Conservation (phyloP, 2,797 vertebrate species). For the Esox lucius region DNA sequence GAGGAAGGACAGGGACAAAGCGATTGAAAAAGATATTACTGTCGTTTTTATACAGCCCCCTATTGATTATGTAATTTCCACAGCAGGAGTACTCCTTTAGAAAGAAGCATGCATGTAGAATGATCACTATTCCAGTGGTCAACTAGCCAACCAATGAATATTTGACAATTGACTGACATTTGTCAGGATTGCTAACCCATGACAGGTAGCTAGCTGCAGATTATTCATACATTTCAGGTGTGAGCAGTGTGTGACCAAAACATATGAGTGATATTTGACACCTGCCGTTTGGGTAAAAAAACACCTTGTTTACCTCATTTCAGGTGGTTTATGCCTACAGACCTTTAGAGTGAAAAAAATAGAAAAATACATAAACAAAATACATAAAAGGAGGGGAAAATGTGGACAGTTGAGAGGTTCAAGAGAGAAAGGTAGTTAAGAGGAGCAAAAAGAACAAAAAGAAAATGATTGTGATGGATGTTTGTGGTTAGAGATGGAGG, state of each 20-base stretch:
- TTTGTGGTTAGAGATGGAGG: no score
- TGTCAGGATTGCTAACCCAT: not conserved
- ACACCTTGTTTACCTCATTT: constrained; percentile 10
- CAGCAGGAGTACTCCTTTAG: not conserved
- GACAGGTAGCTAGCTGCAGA: not conserved
- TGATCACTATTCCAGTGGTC: not conserved
- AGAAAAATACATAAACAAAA: not conserved
- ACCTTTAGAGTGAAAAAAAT: not conserved
- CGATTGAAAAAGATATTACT: constrained; percentile 1
- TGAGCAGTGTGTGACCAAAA: not conserved
- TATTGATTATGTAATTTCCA: constrained; percentile 33
- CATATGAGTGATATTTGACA: constrained; percentile 47
- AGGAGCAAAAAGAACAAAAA: no score
- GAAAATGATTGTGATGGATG: no score
- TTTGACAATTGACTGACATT: not conserved
- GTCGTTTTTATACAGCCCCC: constrained; percentile 64
- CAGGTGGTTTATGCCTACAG: not conserved
- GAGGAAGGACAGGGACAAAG: constrained; percentile 7
- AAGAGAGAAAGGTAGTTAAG: not conserved
- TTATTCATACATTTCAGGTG: not conserved
- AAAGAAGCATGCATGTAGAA: not conserved
- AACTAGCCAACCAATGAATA: not conserved
- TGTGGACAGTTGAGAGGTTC: not conserved
- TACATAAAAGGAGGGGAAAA: not conserved
- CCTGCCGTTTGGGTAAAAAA: constrained; percentile 40